Conservation (phyloP, 2,113 vertebrate species). For the Orycteropus afer region DNA sequence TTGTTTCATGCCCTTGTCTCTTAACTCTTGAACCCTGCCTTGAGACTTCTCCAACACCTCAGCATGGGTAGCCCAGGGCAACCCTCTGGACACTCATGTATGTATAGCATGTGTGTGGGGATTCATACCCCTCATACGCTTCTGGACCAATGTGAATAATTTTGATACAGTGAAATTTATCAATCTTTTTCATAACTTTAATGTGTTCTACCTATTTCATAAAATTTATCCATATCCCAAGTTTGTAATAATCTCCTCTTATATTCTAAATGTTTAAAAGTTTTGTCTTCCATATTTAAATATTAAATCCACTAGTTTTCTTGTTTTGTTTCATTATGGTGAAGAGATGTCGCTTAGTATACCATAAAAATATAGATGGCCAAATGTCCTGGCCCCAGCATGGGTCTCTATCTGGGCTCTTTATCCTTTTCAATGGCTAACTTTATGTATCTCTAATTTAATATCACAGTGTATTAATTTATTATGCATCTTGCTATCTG, state of each 20-base stretch:
- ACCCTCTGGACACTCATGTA: neutral
- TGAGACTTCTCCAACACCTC: neutral
- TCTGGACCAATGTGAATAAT: neutral
- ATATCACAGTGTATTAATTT: no score
- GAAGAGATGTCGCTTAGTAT: neutral
- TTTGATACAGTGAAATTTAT: neutral
- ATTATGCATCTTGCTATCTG: neutral
- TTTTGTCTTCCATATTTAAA: neutral
- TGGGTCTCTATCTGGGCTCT: neutral
- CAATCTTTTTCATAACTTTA: neutral
- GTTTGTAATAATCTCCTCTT: neutral
- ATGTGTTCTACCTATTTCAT: neutral
- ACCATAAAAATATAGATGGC: neutral
- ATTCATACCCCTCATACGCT: rapidly evolving
- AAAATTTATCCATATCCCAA: neutral
- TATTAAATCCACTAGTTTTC: neutral
- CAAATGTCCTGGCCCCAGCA: neutral
- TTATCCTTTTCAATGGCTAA: neutral
- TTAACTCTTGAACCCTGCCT: neutral
- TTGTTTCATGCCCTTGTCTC: neutral
- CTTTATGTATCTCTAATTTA: no score
- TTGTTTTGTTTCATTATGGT: neutral
- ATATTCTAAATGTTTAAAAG: neutral
- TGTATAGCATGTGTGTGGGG: neutral
- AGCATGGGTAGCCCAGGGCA: no score